Percentiles rank a stretch among this genome's conserved stretches.
These are phyloP conservation scores for human (Homo sapiens) DNA, from an alignment of 2,113 vertebrate species.

Conservation along the genomic window DNA sequence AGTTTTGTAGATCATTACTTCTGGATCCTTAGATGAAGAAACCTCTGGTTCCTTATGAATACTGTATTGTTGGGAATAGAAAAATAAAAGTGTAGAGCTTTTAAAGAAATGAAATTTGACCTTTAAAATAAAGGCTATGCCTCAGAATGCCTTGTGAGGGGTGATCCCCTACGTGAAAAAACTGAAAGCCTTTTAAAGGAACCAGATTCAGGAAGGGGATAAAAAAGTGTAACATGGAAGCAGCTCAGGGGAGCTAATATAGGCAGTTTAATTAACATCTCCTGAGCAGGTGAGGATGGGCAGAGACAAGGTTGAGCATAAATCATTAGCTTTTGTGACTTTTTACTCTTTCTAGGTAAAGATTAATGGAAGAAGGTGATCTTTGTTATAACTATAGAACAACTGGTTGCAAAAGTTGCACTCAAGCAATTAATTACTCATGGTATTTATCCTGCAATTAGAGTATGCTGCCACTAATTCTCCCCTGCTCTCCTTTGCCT, in stretches of 20 bases:
- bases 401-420: not conserved
- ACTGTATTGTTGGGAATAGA: not conserved
- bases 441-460: not conserved
- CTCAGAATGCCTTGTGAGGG: not conserved
- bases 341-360: not conserved
- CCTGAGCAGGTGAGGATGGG: not conserved
- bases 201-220: not conserved
- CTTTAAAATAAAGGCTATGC: not conserved
- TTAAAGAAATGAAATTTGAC: constrained; percentile 20
- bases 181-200: not conserved
- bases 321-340: not conserved
- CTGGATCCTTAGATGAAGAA: not conserved
- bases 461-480: not conserved
- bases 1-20: not conserved
- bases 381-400: not conserved
- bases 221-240: not conserved
- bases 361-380: not conserved
- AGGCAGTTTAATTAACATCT: not conserved
- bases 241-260: not conserved
- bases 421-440: not conserved
- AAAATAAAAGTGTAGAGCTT: not conserved
- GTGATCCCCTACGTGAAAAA: not conserved
- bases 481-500: not conserved
- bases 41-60: not conserved
- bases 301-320: not conserved